phyloP scores from a whole-genome alignment of 2,797 vertebrate species.

The Spinus olivaceus region DNA sequence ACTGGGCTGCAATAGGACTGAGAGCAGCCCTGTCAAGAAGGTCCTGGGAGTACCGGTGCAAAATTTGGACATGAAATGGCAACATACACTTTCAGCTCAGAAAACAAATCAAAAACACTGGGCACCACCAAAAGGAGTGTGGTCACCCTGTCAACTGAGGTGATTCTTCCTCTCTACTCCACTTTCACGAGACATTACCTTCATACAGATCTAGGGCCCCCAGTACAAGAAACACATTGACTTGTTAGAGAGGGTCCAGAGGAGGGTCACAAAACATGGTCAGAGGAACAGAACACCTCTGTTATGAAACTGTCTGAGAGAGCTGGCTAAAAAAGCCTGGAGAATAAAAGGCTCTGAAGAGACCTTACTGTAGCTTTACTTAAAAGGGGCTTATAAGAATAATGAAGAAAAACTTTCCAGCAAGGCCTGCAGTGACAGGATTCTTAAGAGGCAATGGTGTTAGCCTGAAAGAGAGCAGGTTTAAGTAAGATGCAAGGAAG shows the following conservation, averaged over 20 bases:
- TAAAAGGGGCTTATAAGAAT: background rate
- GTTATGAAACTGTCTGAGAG: background rate
- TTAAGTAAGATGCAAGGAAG: background rate
- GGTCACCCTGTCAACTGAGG: rapidly evolving
- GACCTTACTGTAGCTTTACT: background rate
- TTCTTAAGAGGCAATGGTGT: rapidly evolving
- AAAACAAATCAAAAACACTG: background rate
- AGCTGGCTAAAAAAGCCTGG: background rate
- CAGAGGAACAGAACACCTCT: background rate
- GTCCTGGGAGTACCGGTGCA: background rate
- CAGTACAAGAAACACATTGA: background rate
- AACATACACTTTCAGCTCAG: background rate
- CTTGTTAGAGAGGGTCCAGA: background rate
- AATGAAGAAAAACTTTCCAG: background rate
- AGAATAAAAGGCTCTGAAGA: background rate
- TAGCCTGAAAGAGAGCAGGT: background rate
- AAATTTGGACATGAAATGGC: rapidly evolving
- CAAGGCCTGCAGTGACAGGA: background rate
- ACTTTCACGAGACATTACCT: background rate
- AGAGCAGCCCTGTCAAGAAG: background rate
- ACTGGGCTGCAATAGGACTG: background rate
- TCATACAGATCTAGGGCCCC: background rate
- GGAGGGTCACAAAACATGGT: background rate
- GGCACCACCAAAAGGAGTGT: background rate
- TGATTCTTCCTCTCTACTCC: background rate